These are phyloP conservation scores for Casuarius casuarius DNA, from an alignment of 2,113 vertebrate species.

Conservation along the genomic window DNA sequence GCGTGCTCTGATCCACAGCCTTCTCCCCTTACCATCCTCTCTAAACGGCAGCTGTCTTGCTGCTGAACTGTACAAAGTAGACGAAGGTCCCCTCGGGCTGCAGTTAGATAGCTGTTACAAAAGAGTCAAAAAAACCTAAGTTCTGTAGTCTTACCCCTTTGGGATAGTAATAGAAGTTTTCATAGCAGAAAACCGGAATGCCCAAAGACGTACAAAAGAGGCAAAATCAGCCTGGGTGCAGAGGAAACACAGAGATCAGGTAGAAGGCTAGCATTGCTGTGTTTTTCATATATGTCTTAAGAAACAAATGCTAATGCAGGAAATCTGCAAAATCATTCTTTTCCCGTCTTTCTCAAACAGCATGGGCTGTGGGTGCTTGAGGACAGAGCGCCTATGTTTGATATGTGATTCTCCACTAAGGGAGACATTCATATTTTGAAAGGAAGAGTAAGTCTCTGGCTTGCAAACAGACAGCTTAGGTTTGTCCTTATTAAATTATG, in stretches of 20 bases:
- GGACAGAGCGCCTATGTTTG: not conserved
- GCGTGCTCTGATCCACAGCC: not conserved
- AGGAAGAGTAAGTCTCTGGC: not conserved
- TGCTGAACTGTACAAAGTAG: not conserved
- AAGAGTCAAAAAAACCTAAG: not conserved
- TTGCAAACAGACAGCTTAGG: not conserved
- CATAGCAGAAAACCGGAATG: not conserved
- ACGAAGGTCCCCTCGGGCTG: not conserved
- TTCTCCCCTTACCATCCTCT: not conserved
- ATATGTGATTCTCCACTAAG: not conserved
- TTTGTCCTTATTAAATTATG: slow-evolving; percentile 48
- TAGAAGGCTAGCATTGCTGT: not conserved
- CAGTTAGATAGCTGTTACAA: not conserved
- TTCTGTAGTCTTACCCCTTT: not conserved
- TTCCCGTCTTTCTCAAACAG: not conserved
- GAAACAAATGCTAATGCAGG: not conserved
- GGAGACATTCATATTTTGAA: not conserved
- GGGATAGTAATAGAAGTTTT: not conserved
- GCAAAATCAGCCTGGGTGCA: not conserved
- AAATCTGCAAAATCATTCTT: not conserved
- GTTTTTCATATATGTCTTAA: not conserved
- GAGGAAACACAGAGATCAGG: not conserved
- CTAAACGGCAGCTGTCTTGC: not conserved
- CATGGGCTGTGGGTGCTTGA: not conserved
- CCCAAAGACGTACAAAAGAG: not conserved